Percentiles rank a stretch among this genome's conserved stretches.
Evolutionary conservation across 1,140 invertebrate genomes (phyloP).

Genomic region (Caenorhabditis brenneri): DNA sequence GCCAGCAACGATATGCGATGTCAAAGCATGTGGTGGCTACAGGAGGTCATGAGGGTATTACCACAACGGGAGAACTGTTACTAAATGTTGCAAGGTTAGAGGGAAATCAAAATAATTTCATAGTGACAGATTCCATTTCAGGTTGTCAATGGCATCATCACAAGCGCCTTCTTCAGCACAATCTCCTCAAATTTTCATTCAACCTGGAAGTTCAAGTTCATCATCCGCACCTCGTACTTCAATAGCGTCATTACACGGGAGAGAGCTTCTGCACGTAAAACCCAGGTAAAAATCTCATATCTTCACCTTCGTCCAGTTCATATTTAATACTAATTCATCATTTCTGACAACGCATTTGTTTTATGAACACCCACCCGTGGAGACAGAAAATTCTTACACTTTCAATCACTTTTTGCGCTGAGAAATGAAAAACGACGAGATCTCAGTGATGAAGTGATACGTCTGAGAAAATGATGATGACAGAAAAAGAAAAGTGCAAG

Average conservation of each 20-base stretch:
- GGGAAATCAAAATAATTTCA: background rate
- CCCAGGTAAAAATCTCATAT: conserved; percentile 15
- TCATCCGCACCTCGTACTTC: conserved; percentile 18
- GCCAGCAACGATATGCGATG: conserved; percentile 1
- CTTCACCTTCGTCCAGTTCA: background rate
- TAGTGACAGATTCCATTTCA: background rate
- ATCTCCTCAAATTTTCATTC: conserved; percentile 36
- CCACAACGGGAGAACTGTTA: conserved; percentile 28
- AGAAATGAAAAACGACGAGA: conserved; percentile 4
- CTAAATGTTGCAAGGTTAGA: conserved; percentile 46
- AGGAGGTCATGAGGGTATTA: conserved; percentile 24
- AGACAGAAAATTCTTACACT: conserved; percentile 3
- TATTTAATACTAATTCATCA: background rate
- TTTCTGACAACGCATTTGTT: conserved; percentile 31
- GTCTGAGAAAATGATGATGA: background rate
- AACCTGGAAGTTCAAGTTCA: background rate
- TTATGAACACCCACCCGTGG: conserved; percentile 27
- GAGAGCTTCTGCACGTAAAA: conserved; percentile 25
- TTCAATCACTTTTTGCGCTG: conserved; percentile 20
- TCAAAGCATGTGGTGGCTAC: conserved; percentile 40
- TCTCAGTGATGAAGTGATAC: background rate
- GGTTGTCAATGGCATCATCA: conserved; percentile 39
- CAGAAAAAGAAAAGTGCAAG: background rate
- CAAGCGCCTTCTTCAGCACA: conserved; percentile 7
- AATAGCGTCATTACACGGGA: conserved; percentile 26